Evolutionary conservation across 2,113 vertebrate genomes (phyloP).

Genomic region (Rhinopithecus roxellana): DNA sequence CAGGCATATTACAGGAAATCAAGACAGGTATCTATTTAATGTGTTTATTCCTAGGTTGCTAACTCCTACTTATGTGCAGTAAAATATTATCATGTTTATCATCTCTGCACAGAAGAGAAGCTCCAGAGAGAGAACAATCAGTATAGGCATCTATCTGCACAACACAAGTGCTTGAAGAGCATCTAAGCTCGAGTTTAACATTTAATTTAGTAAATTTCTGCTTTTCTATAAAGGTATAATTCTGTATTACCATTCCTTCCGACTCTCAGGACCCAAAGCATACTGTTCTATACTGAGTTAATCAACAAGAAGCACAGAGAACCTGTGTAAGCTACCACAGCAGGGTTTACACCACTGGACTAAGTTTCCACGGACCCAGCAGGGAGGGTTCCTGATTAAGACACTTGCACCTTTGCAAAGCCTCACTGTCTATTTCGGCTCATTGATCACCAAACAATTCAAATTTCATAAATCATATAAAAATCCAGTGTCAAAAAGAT

Average conservation of each 20-base stretch:
- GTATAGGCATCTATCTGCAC: neutral
- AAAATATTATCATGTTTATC: neutral
- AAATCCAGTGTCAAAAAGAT: neutral
- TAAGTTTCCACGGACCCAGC: accelerated
- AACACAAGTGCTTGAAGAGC: neutral
- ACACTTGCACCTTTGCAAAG: neutral
- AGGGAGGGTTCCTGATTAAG: too few species aligned
- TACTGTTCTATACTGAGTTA: neutral
- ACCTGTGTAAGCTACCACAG: accelerated
- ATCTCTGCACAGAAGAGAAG: neutral
- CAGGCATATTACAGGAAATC: neutral
- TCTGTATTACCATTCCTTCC: neutral
- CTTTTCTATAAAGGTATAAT: neutral
- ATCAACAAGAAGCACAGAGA: neutral
- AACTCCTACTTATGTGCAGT: neutral
- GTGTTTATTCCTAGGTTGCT: neutral
- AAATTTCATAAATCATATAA: neutral
- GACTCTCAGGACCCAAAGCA: neutral
- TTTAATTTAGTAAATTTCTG: neutral
- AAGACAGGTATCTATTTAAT: neutral
- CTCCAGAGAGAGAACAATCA: neutral
- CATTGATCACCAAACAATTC: neutral
- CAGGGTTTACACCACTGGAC: accelerated
- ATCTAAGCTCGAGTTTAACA: neutral
- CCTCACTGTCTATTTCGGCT: neutral